Evolutionary conservation across 2,888 invertebrate species (phyloP).

Genomic region (Eupithecia abbreviata): DNA sequence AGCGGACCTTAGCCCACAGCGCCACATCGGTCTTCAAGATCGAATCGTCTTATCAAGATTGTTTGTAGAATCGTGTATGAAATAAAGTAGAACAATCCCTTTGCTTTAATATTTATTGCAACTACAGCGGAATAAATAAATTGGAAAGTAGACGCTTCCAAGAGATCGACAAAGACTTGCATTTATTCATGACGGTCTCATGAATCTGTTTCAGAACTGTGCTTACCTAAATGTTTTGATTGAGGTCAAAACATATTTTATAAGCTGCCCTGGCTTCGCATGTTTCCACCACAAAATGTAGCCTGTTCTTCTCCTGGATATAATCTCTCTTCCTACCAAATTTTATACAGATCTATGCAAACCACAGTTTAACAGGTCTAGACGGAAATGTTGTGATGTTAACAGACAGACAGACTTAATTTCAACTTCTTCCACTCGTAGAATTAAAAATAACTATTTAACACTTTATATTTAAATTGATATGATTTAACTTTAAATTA

Average conservation of each 20-base stretch:
- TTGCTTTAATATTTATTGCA: slow-evolving; percentile 37
- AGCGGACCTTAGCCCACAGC: no score
- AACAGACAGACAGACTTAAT: neutral
- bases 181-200: slow-evolving; percentile 55
- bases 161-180: slow-evolving; percentile 44
- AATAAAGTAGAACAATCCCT: slow-evolving; percentile 6
- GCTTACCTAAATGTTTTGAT: neutral
- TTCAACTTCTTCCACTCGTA: neutral
- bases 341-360: neutral
- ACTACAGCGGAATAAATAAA: slow-evolving; percentile 56
- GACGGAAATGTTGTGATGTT: no score
- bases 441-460: neutral
- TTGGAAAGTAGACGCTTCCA: slow-evolving; percentile 54
- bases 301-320: neutral
- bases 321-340: neutral
- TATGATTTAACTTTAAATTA: neutral
- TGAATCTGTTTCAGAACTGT: slow-evolving; percentile 18
- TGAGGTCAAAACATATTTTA: neutral
- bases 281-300: neutral
- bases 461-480: neutral
- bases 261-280: neutral
- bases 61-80: neutral
- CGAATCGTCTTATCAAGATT: no score
- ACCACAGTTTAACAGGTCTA: neutral
- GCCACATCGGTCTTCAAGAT: no score